A percentile compares a stretch with the other conserved stretches of the same genome.
These are phyloP conservation scores for Yponomeuta evonymella DNA, from an alignment of 2,888 invertebrate species.

Conservation along the genomic window DNA sequence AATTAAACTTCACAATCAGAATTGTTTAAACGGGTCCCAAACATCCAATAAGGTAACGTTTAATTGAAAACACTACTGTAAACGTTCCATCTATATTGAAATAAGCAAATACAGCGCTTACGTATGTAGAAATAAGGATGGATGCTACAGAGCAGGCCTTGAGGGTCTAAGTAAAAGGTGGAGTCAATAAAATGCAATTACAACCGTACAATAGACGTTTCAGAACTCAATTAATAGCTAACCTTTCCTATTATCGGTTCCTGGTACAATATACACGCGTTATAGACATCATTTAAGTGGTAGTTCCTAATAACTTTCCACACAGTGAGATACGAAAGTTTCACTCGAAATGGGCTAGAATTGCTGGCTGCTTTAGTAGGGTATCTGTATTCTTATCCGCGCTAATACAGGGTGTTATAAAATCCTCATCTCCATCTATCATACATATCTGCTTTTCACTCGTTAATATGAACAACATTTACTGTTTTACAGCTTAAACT, in stretches of 20 bases:
- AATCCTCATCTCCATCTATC: too few relatives aligned
- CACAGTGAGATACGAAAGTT: not conserved
- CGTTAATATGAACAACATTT: too few relatives aligned
- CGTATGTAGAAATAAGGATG: not conserved
- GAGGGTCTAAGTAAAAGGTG: not conserved
- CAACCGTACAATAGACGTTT: not conserved
- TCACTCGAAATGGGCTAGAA: not conserved
- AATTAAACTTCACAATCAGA: not conserved
- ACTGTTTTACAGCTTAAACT: too few relatives aligned
- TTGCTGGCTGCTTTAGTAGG: too few relatives aligned
- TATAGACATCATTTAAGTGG: not conserved
- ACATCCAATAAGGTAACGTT: not conserved
- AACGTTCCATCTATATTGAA: not conserved
- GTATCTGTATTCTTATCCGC: too few relatives aligned
- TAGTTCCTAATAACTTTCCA: not conserved
- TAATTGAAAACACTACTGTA: constrained; percentile 8
- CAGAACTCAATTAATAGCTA: not conserved
- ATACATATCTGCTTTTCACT: too few relatives aligned
- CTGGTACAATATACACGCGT: not conserved
- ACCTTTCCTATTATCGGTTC: not conserved
- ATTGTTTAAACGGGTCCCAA: not conserved
- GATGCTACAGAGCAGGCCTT: not conserved
- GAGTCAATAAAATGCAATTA: not conserved
- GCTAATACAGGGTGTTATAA: too few relatives aligned
- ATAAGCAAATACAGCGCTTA: not conserved